Conservation (phyloP, 37 sponge, comb jelly and placozoan genomes). For the Aplysina aerophoba region DNA sequence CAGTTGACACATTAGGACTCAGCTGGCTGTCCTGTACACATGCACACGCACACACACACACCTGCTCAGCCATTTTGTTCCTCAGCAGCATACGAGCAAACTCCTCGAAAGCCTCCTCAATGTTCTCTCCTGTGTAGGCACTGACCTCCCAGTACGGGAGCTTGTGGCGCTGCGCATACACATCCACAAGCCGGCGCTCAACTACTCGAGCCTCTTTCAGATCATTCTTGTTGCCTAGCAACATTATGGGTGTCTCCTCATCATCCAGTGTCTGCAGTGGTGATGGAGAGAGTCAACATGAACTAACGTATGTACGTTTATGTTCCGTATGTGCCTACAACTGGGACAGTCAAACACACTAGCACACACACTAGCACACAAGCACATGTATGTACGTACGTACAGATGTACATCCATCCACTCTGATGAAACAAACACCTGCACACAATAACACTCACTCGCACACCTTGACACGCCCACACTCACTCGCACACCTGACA, state of each 20-base stretch:
- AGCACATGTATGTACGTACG: neutral
- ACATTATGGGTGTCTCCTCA: neutral
- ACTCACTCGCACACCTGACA: constrained; percentile 13
- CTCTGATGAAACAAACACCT: constrained; percentile 26
- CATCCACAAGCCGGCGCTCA: neutral
- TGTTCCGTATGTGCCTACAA: no score
- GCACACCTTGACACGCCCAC: neutral
- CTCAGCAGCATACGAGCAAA: neutral
- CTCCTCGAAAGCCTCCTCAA: constrained; percentile 10
- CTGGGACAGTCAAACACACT: neutral
- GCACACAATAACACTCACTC: neutral
- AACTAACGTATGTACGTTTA: no score
- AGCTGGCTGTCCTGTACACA: neutral
- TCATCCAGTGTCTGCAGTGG: constrained; percentile 6
- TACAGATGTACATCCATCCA: neutral
- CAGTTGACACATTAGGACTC: no score
- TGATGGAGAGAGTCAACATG: no score
- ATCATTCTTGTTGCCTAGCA: constrained; percentile 26
- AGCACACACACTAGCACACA: neutral
- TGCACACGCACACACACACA: neutral
- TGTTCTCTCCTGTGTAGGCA: constrained; percentile 1
- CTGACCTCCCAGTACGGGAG: constrained; percentile 27
- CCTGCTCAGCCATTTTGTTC: neutral
- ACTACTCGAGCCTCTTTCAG: constrained; percentile 10
- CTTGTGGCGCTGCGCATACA: neutral